Evolutionary conservation across 2,888 invertebrate species (phyloP).

Genomic region (Chrysolina haemoptera): DNA sequence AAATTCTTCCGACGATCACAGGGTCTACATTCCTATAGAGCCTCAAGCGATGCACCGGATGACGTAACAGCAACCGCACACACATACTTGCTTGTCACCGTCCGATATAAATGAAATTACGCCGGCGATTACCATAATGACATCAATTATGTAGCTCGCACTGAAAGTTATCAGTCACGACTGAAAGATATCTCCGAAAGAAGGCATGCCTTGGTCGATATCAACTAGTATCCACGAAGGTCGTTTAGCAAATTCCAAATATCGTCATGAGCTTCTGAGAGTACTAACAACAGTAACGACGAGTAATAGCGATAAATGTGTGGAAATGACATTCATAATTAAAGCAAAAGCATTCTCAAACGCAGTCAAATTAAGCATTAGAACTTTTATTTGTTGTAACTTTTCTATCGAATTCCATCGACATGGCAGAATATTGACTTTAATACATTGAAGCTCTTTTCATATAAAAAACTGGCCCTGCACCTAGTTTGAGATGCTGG

Average conservation of each 20-base stretch:
- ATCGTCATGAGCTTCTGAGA: background rate
- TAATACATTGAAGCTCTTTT: too few relatives aligned
- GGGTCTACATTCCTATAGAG: conserved; percentile 39
- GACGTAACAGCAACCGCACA: conserved; percentile 23
- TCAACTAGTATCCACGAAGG: background rate
- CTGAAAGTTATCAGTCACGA: conserved; percentile 5
- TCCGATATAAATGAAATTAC: conserved; percentile 19
- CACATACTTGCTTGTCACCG: conserved; percentile 5
- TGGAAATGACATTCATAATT: too few relatives aligned
- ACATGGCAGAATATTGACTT: too few relatives aligned
- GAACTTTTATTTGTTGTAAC: too few relatives aligned
- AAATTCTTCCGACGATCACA: conserved; percentile 41
- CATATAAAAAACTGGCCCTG: too few relatives aligned
- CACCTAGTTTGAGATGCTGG: too few relatives aligned
- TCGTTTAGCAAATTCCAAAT: background rate
- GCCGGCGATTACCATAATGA: conserved; percentile 11
- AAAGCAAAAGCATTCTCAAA: too few relatives aligned
- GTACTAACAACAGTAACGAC: background rate
- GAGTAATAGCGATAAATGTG: too few relatives aligned
- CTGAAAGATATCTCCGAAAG: conserved; percentile 2
- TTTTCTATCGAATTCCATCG: too few relatives aligned
- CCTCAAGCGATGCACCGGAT: conserved; percentile 35
- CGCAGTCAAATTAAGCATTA: too few relatives aligned
- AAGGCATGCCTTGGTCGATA: background rate
- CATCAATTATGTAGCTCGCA: background rate